Evolutionary conservation across 1,140 invertebrate genomes (phyloP), one percentile per base, ranked within the genome.

Genomic region (Hycleus phaleratus): DNA sequence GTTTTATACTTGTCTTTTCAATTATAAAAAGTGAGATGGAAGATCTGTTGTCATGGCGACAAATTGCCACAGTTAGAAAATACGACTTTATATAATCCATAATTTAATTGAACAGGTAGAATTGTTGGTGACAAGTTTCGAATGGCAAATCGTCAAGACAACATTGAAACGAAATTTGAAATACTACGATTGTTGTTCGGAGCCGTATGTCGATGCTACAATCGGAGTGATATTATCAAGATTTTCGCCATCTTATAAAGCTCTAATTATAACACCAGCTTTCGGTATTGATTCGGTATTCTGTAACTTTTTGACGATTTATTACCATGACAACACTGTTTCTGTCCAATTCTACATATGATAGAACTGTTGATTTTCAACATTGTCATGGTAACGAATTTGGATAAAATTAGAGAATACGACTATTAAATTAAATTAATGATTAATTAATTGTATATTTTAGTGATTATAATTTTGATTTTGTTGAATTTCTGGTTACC

Each of bases 401-500:
- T 18, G 1, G 18, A 18, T 18, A 18, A 18, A 18, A 18, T 18
- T 18, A 18, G 18, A 18, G 18, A 18, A 18, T 18, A 18, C 18
- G 18, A 18, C 18, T 18, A 18, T 18, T 18, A 18, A 18, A 18
- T 18, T 18, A 3, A 54, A 54, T 8, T 45, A 4, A 26, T 46
- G n/a, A 12, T 12, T 46, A 9, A 46, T 26, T 25, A 46, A 11
- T n/a, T 8, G 38, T 26, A 53, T 61, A 53, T 75, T 77, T 61
- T 68, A 77, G 84, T 82, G 26, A 79, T 85, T 47, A 76, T 86
- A 1, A 65, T 86, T 3, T 60, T 88, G 52, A 81, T 79, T 1
- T 63, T 87, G 26, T 69, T 79, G 4, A 77, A 75, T 3, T 86
- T 87, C 68, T 85, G 83, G 80, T 62, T 87, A 48, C 83, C 85